These are phyloP conservation scores for Crypturellus undulatus DNA, from an alignment of 2,113 vertebrate species.

Conservation along the genomic window DNA sequence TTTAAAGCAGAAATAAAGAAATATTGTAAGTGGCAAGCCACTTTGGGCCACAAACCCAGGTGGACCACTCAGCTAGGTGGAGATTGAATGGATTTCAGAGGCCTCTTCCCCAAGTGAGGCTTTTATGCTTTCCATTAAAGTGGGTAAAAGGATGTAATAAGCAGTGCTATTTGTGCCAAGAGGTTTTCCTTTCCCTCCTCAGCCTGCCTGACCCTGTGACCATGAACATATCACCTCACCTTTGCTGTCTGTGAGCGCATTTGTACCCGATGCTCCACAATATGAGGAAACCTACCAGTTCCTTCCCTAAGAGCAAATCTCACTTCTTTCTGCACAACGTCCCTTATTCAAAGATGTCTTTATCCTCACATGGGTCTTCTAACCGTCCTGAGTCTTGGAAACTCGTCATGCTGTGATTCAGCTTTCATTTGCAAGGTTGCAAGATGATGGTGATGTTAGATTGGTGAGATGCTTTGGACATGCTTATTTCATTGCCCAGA, in stretches of 20 bases:
- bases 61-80: not conserved
- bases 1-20: not conserved
- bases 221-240: too few species aligned
- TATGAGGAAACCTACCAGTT: too few species aligned
- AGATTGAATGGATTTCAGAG: not conserved
- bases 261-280: too few species aligned
- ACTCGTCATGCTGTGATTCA: not conserved
- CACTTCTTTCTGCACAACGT: not conserved
- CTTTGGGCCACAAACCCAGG: not conserved
- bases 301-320: not conserved
- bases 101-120: not conserved
- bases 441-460: not conserved
- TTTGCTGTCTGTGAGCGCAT: too few species aligned
- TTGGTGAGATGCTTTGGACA: not conserved
- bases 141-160: not conserved
- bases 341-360: not conserved
- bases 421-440: not conserved
- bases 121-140: not conserved
- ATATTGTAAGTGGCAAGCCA: not conserved
- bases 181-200: not conserved
- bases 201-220: not conserved
- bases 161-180: not conserved
- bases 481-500: not conserved
- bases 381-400: not conserved
- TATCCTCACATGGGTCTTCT: not conserved